Percentiles rank a stretch among this genome's conserved stretches.
phyloP scores from a whole-genome alignment of 2,888 invertebrate genomes.

The Sarcophaga carnaria region DNA sequence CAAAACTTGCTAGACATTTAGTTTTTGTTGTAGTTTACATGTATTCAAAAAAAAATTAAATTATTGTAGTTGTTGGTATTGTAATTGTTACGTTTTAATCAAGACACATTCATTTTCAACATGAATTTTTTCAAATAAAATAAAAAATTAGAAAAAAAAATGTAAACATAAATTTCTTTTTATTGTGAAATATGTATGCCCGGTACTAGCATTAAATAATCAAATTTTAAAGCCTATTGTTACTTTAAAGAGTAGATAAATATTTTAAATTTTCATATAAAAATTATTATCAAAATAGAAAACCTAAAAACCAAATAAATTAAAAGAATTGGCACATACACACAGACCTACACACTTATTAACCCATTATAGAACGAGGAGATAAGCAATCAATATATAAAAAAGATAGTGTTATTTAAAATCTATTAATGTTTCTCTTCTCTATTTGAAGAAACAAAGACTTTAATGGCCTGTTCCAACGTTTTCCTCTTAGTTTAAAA shows the following conservation, averaged over 20 bases:
- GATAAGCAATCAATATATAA: too few relatives aligned
- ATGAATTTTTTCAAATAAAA: too few relatives aligned
- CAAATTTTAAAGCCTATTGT: conserved; percentile 1
- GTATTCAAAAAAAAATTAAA: too few relatives aligned
- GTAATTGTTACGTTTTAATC: neutral
- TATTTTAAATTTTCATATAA: too few relatives aligned
- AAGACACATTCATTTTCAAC: neutral
- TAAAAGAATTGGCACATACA: too few relatives aligned
- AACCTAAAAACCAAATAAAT: too few relatives aligned
- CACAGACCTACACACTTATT: too few relatives aligned
- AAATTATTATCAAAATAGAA: too few relatives aligned
- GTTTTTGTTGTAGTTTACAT: neutral
- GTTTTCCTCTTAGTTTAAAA: neutral
- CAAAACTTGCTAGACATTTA: too few relatives aligned
- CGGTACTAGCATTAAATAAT: neutral
- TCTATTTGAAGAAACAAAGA: neutral
- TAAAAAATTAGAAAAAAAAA: neutral
- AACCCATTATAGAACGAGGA: too few relatives aligned
- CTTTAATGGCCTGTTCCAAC: neutral
- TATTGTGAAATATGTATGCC: neutral
- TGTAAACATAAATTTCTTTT: neutral
- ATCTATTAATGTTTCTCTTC: too few relatives aligned
- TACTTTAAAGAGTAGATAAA: neutral
- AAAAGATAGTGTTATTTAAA: too few relatives aligned
- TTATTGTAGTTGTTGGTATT: neutral